Base-by-base conservation (phyloP, 2,113 vertebrate genomes). In the Dendrocopos noguchii region DNA sequence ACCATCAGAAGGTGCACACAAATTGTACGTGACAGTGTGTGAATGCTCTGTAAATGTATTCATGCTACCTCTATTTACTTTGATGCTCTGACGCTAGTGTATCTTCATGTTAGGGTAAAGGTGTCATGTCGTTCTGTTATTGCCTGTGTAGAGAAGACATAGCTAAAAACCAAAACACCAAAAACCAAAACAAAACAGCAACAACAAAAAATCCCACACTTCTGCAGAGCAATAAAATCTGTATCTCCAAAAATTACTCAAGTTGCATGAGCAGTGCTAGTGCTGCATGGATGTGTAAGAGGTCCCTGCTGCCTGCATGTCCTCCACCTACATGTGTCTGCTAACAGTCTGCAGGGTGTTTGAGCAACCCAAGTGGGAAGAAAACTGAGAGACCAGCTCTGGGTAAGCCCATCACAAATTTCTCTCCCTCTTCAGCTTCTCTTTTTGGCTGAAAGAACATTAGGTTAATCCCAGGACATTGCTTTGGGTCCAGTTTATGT, bases 241-340 rank as follows among this genome's bases (percentile, higher is more conserved):
- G 4, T 22, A 16, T 59, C 29, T 65, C 34, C 19, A 50, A 70
- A 71, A 80, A 12, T 90, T 59, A 16, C 5, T 59, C 25, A 25
- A 39, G 11, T 8, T 29, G 1, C 47, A 11, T 34, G 34, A 80
- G 50, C 12, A 18, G 7, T 52, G 47, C 4, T 21, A 50, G 24
- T 9, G 16, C 55, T 73, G 24, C 42, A 11, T 24, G 15, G 33
- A 50, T 16, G 42, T 65, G 12, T 15, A n/a, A 73, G 50, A 15
- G 31, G 20, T 60, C 21, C 15, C 21, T 34, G 16, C 22, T 22
- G 19, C 12, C 21, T 1, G 0, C 7, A 4, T 4, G 9, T 72
- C 59, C n/a, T 70, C 42, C 18, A 57, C 12, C 13, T 8, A 24
- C 0, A 0, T 18, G 18, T 10, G 55, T 3, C 50, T 74, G 24